These are phyloP conservation scores for Crypturellus undulatus DNA, from an alignment of 2,113 vertebrate species.

Conservation along the genomic window DNA sequence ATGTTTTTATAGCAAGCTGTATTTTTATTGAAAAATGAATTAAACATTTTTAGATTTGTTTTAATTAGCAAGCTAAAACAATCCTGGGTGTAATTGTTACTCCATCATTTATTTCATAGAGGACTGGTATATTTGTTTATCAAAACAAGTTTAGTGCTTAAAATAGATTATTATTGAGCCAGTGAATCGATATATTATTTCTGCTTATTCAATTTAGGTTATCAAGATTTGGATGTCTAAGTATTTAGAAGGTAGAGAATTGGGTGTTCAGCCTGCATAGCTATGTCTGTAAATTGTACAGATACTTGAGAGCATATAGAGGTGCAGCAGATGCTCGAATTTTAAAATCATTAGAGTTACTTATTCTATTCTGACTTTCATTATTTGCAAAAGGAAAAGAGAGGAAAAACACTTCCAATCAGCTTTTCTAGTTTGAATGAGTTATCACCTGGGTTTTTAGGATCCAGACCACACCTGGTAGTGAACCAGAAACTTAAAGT, in stretches of 20 bases:
- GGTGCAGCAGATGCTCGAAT: background rate
- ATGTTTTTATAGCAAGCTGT: background rate
- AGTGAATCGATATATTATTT: background rate
- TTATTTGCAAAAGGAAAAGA: background rate
- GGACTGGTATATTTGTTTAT: background rate
- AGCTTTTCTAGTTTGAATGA: background rate
- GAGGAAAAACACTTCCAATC: background rate
- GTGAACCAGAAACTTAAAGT: background rate
- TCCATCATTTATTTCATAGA: background rate
- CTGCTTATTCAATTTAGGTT: background rate
- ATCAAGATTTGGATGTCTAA: background rate
- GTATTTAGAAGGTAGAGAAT: background rate
- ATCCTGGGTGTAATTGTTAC: background rate
- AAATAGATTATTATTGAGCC: background rate
- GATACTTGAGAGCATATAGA: background rate
- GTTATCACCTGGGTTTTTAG: background rate
- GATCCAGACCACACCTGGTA: background rate
- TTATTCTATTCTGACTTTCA: background rate
- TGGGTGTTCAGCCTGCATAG: background rate
- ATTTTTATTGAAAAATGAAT: constrained; percentile 14
- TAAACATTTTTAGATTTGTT: background rate
- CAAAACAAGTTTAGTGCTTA: background rate
- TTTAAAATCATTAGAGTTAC: background rate
- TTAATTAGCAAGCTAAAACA: background rate
- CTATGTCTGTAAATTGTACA: background rate